A percentile compares a stretch with the other conserved stretches of the same genome.
Evolutionary conservation across 2,888 invertebrate genomes (phyloP).

Genomic region (Pharmacophagus antenor): DNA sequence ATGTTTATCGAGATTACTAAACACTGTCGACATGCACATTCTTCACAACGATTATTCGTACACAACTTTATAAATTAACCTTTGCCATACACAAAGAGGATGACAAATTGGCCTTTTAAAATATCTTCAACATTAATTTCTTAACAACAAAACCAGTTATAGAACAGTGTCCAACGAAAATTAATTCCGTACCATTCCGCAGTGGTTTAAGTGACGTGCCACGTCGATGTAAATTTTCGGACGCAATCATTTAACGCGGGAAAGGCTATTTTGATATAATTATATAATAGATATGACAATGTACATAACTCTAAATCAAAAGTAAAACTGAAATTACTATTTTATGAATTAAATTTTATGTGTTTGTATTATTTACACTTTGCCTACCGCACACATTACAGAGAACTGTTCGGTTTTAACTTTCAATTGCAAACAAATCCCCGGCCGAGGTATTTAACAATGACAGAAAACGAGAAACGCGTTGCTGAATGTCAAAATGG

Average conservation of each 20-base stretch:
- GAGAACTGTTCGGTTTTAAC: too few relatives aligned
- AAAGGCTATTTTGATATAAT: conserved; percentile 20
- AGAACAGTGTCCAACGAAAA: conserved; percentile 41
- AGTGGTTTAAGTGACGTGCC: conserved; percentile 48
- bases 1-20: not conserved
- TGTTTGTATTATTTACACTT: not conserved
- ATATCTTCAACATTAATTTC: conserved; percentile 11
- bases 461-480: too few relatives aligned
- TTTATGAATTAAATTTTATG: not conserved
- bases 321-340: conserved; percentile 5
- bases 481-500: too few relatives aligned
- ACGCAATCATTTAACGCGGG: conserved; percentile 28
- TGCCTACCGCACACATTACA: too few relatives aligned
- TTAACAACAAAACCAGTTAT: conserved; percentile 23
- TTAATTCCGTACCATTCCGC: conserved; percentile 64
- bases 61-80: conserved; percentile 23
- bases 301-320: conserved; percentile 21
- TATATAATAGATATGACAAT: conserved; percentile 22
- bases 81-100: conserved; percentile 10
- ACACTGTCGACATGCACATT: conserved; percentile 2
- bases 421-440: too few relatives aligned
- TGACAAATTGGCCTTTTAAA: conserved; percentile 25
- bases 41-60: conserved; percentile 16
- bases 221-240: conserved; percentile 46
- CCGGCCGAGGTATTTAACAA: too few relatives aligned